Evolutionary conservation across 1,140 invertebrate species (phyloP), one percentile per base, ranked within the genome.

Genomic region (Drosophila bipectinata): DNA sequence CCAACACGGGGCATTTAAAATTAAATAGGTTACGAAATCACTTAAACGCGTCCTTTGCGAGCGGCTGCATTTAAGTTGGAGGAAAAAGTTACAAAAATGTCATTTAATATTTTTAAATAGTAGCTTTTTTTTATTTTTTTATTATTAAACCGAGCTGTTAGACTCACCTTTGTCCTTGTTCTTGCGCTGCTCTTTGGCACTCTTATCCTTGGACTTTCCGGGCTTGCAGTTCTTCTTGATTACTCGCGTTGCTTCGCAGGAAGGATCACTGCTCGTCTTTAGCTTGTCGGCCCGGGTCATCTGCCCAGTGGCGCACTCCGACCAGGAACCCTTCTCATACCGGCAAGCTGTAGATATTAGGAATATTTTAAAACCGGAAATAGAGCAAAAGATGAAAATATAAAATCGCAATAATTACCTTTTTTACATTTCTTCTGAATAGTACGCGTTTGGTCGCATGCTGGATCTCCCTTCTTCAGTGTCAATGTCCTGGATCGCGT

Each of bases 351-450:
- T n/a, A 4, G 7, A 44, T 15, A 37, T 37, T 37, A 37, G 3
- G 4, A 44, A 15, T 18, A 6, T 44, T 15, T 15, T 18, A 7
- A 14, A 44, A 44, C 41, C 41, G n/a, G 5, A 14, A 44, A 44
- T 44, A 1, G 2, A 44, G 8, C 14, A 44, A 8, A 18, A 15
- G 15, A 44, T 8, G 4, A 7, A 44, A 1, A 15, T 44, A 9
- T n/a, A 4, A 3, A 37, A 10, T 37, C 9, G 9, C 7, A 4
- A 37, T 44, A 14, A n/a, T 91, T 94, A 97, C 96, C 96, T 95
- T 97, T 97, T 93, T 97, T 97, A 93, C 97, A 98, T 82, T 97
- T 97, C 93, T 97, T 97, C 91, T 96, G 95, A 73, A 97, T 96
- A n/a, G 94, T 96, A 92, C 97, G 97, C 30, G 95, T 96, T 62